Conservation (phyloP, 1,140 invertebrate species). For the Papilio polyxenes region DNA sequence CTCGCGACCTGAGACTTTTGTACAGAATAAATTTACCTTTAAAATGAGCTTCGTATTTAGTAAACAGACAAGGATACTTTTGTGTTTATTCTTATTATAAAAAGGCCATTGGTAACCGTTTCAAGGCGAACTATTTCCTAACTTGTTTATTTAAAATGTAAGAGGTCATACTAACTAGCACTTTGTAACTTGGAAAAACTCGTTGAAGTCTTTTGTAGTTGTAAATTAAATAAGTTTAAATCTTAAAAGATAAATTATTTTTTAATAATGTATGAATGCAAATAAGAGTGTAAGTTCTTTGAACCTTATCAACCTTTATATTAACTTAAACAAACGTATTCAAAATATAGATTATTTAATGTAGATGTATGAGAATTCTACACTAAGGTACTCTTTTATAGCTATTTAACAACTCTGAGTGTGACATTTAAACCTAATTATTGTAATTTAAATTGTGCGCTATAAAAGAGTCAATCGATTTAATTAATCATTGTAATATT, state of each 20-base stretch:
- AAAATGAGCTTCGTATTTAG: conserved; percentile 51
- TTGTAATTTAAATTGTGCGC: neutral
- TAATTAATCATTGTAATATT: neutral
- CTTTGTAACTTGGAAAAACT: conserved; percentile 11
- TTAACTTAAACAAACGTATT: neutral
- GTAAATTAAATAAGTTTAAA: neutral
- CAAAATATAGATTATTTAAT: neutral
- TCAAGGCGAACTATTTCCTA: conserved; percentile 35
- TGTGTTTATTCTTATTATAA: conserved; percentile 31
- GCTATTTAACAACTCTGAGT: neutral
- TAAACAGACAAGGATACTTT: conserved; percentile 32
- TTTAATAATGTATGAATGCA: neutral
- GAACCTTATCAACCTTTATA: neutral
- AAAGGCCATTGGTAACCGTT: conserved; percentile 21
- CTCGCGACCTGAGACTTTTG: conserved; percentile 59
- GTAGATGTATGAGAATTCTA: neutral
- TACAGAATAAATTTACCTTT: conserved; percentile 73
- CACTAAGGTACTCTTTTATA: neutral
- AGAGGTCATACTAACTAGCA: conserved; percentile 8
- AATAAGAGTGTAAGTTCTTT: neutral
- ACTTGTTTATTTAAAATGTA: conserved; percentile 28
- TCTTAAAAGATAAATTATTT: neutral
- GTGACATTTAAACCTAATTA: neutral
- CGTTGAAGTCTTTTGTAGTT: conserved; percentile 24
- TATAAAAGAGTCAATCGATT: neutral